A percentile compares a stretch with the other conserved stretches of the same genome.
Conservation (phyloP, 2,797 vertebrate species). For the Lutjanus campechanus region DNA sequence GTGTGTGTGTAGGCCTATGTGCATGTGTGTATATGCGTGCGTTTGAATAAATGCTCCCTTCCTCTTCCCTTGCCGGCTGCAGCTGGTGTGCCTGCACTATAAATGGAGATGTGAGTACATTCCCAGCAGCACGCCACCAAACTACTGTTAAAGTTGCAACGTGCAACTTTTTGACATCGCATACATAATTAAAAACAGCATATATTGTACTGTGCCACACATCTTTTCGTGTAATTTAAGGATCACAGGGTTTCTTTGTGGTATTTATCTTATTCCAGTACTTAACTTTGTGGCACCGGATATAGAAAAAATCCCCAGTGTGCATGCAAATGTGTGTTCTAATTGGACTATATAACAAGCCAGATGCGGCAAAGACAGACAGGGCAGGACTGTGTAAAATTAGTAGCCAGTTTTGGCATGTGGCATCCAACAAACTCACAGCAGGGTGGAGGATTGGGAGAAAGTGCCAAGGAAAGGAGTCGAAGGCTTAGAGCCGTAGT, state of each 20-base stretch:
- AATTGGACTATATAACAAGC: not conserved
- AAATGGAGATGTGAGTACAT: conserved; percentile 59
- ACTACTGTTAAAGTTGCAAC: conserved; percentile 17
- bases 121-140: conserved; percentile 27
- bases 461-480: conserved; percentile 37
- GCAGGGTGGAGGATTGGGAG: conserved; percentile 19
- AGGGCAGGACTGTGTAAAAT: not conserved
- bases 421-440: conserved; percentile 30
- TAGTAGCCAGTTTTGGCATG: not conserved
- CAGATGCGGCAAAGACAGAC: not conserved
- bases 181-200: not conserved
- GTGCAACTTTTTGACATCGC: conserved; percentile 13
- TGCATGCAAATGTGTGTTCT: not conserved
- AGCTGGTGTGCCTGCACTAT: conserved; percentile 73
- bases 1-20: conserved; percentile 21
- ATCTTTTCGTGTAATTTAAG: not conserved
- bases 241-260: not conserved
- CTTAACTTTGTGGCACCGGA: not conserved
- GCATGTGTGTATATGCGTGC: conserved; percentile 4
- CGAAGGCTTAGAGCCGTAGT: conserved; percentile 42
- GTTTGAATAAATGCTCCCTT: conserved; percentile 28
- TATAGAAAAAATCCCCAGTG: not conserved
- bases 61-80: conserved; percentile 62
- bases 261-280: not conserved
- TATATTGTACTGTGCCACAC: not conserved